A percentile compares a stretch with the other conserved stretches of the same genome.
Conservation (phyloP, 2,113 vertebrate species). For the Alosa alosa region DNA sequence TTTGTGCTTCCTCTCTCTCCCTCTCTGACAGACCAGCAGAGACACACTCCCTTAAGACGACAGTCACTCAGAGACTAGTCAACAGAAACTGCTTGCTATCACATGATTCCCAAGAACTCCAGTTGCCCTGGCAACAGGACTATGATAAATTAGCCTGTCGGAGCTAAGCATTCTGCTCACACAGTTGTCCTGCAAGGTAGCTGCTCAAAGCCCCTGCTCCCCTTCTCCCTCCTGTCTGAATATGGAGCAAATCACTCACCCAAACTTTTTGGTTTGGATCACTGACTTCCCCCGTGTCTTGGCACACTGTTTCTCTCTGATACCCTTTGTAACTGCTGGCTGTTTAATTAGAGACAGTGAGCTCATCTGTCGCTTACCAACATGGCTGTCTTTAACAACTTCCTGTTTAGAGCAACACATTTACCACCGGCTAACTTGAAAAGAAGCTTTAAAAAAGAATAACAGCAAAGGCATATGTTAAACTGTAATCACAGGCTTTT, state of each 20-base stretch:
- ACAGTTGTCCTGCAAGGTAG: constrained; percentile 68
- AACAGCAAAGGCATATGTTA: background rate
- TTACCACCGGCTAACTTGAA: constrained; percentile 3
- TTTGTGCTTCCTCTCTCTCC: constrained; percentile 21
- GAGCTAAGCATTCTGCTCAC: constrained; percentile 74
- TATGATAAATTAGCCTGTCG: constrained; percentile 80
- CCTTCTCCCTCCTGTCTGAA: constrained; percentile 25
- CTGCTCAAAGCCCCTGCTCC: constrained; percentile 51
- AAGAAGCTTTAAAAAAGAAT: background rate
- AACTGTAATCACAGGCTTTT: background rate
- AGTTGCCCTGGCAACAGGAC: constrained; percentile 79
- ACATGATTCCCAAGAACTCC: constrained; percentile 67
- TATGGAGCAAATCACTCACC: constrained; percentile 55
- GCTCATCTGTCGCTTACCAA: background rate
- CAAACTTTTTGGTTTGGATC: constrained; percentile 45
- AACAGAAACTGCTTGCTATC: constrained; percentile 70
- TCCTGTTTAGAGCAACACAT: constrained; percentile 42
- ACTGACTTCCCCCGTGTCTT: constrained; percentile 36
- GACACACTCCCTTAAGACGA: constrained; percentile 69
- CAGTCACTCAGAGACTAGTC: constrained; percentile 67
- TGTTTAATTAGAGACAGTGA: constrained; percentile 42
- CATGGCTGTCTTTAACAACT: constrained; percentile 44
- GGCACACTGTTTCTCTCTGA: constrained; percentile 46
- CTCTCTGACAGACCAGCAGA: constrained; percentile 58
- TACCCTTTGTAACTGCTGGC: constrained; percentile 35